Conservation (phyloP, 2,113 vertebrate genomes). For the Ammospiza caudacuta region DNA sequence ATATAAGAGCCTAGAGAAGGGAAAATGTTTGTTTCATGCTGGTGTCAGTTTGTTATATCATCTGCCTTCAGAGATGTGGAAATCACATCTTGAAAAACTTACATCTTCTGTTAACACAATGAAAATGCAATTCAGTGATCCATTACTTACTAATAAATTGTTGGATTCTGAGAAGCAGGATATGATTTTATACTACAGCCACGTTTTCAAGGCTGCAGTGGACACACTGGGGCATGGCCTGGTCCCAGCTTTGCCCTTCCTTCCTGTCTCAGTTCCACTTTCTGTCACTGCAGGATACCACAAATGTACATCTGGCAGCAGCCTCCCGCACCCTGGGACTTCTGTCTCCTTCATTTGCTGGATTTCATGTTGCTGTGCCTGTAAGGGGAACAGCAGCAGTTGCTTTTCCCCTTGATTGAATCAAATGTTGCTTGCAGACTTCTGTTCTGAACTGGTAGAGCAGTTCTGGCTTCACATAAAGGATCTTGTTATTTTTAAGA, state of each 20-base stretch:
- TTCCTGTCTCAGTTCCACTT: background rate
- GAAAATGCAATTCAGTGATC: background rate
- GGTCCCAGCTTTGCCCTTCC: background rate
- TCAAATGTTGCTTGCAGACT: background rate
- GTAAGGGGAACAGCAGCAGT: background rate
- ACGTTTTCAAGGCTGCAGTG: background rate
- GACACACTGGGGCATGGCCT: background rate
- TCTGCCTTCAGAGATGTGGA: background rate
- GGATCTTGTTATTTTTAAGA: background rate
- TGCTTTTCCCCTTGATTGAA: background rate
- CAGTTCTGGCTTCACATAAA: background rate
- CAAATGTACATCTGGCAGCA: accelerated
- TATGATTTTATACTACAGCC: background rate
- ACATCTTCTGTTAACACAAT: background rate
- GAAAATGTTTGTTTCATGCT: background rate
- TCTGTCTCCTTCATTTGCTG: background rate
- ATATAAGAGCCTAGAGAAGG: background rate
- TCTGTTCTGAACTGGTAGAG: background rate
- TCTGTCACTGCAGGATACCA: background rate
- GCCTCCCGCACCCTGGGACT: background rate
- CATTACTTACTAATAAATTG: background rate
- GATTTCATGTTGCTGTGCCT: background rate
- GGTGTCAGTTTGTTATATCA: background rate
- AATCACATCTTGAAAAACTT: background rate
- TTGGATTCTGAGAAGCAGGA: background rate